Evolutionary conservation across 2,888 invertebrate genomes (phyloP), one percentile per base, ranked within the genome.

Genomic region (Cosmopolites sordidus): DNA sequence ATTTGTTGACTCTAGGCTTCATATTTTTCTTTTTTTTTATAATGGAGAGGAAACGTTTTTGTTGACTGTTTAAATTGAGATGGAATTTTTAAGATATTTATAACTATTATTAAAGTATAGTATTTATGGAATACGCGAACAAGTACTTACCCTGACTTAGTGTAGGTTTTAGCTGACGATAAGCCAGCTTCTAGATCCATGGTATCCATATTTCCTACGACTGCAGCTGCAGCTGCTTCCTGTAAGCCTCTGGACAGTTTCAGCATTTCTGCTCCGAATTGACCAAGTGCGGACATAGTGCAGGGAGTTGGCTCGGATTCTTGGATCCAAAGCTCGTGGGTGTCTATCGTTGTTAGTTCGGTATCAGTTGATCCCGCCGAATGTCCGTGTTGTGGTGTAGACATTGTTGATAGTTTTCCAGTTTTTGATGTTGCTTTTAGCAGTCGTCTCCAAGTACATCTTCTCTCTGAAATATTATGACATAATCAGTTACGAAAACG

Each of bases 261-360:
- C 65, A 91, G 78, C 89, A 90, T 89, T 79, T 90, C 89, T 30
- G 89, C 87, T 48, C 90, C 90, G 71, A 90, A 90, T 70, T 88
- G 88, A 72, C 89, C 89, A 67, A 91, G 78, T 52, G 91, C 90
- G 22, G 89, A 86, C 84, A 90, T 87, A 60, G 89, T 87, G 63
- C 86, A 87, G 18, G 89, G 87, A 56, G 87, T 84, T 33, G 87
- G 86, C 69, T 89, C 87, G 9, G 71, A 66, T 61, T 81, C 81
- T 44, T 74, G 74, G 33, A 90, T 78, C 90, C 90, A 91, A 2
- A 91, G 79, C 59, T 91, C 90, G 69, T 89, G 87, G 11, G 87
- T 88, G 69, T 90, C 90, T 60, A 91, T 78, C 0, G 87, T 88
- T 38, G 90, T 89, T 27, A 90, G 78, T 71, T 91, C 91, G 1